Conservation (phyloP, 1,140 invertebrate genomes). For the Tetragonula clypearis region DNA sequence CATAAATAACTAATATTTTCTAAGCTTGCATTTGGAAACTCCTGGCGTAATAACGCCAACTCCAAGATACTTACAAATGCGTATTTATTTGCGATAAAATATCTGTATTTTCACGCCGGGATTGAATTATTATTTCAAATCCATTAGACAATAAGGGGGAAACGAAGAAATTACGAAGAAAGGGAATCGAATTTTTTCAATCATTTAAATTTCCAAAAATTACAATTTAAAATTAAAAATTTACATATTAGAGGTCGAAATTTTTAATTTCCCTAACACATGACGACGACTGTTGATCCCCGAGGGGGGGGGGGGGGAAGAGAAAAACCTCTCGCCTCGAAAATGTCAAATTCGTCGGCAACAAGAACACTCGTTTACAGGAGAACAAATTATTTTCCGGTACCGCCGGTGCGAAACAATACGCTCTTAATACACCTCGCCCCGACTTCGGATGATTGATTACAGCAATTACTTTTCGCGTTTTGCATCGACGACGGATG, state of each 20-base stretch:
- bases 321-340: neutral
- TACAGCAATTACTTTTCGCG: constrained; percentile 13
- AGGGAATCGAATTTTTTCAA: too few relatives aligned
- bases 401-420: neutral
- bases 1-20: neutral
- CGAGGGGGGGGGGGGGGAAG: too few relatives aligned
- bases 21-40: neutral
- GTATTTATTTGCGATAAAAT: neutral
- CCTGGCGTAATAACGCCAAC: too few relatives aligned
- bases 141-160: neutral
- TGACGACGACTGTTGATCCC: too few relatives aligned
- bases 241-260: too few relatives aligned
- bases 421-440: neutral
- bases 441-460: neutral
- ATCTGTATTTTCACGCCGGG: neutral
- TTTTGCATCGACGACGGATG: constrained; percentile 7
- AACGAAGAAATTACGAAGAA: too few relatives aligned
- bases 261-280: too few relatives aligned
- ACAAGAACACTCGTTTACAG: neutral
- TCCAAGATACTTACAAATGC: neutral
- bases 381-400: neutral
- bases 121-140: neutral
- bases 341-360: neutral
- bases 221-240: too few relatives aligned
- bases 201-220: too few relatives aligned